phyloP scores from a whole-genome alignment of 1,140 invertebrate species.

The Aphaenogaster floridana region DNA sequence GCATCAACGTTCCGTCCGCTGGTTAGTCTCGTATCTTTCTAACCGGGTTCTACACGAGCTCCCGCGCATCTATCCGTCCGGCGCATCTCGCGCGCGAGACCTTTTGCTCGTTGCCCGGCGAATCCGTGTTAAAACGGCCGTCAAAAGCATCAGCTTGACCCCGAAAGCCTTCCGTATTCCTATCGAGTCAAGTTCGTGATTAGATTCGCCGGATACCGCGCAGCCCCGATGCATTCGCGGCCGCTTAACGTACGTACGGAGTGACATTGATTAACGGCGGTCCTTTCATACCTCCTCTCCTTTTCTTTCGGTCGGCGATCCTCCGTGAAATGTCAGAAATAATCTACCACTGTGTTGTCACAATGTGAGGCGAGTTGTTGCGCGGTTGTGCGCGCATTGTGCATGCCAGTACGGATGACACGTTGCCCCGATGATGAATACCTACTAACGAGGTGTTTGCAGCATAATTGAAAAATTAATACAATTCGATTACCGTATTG shows the following conservation, averaged over 20 bases:
- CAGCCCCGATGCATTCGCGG: slow-evolving; percentile 64
- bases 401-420: not conserved
- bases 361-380: slow-evolving; percentile 37
- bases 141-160: slow-evolving; percentile 59
- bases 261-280: slow-evolving; percentile 73
- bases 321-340: slow-evolving; percentile 63
- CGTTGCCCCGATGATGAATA: slow-evolving; percentile 19
- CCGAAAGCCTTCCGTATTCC: slow-evolving; percentile 69
- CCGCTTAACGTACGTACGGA: slow-evolving; percentile 49
- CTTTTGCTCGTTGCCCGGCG: slow-evolving; percentile 30
- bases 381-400: not conserved
- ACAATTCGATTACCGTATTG: not conserved
- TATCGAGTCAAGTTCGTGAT: slow-evolving; percentile 74
- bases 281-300: slow-evolving; percentile 59
- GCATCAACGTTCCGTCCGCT: slow-evolving; percentile 59
- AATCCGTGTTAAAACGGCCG: slow-evolving; percentile 54
- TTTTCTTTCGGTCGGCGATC: slow-evolving; percentile 48
- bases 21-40: slow-evolving; percentile 23
- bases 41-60: slow-evolving; percentile 11
- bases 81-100: slow-evolving; percentile 34
- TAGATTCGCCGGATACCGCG: slow-evolving; percentile 70
- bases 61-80: slow-evolving; percentile 39
- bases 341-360: slow-evolving; percentile 57
- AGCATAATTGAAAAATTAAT: slow-evolving; percentile 15
- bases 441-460: slow-evolving; percentile 35